These are phyloP conservation scores for Centropristis striata DNA, from an alignment of 2,113 vertebrate species.

Conservation along the genomic window DNA sequence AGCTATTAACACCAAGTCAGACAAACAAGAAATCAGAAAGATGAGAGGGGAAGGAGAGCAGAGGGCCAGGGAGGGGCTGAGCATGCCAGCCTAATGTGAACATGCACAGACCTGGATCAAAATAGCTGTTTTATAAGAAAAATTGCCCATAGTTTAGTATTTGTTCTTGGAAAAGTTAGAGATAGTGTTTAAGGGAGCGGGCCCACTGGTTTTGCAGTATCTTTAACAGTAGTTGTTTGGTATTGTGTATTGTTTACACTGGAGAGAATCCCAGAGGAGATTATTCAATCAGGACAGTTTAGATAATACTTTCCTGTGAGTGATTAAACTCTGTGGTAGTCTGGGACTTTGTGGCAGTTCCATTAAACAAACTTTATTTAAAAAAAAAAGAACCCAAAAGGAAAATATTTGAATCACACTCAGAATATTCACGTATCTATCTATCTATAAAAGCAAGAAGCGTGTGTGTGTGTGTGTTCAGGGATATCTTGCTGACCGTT, in stretches of 20 bases:
- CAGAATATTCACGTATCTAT: constrained; percentile 13
- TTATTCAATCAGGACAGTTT: constrained; percentile 43
- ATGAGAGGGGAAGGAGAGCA: constrained; percentile 33
- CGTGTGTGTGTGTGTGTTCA: too few species aligned
- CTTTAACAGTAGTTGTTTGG: constrained; percentile 5
- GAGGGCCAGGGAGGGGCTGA: constrained; percentile 7
- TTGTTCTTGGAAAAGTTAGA: neutral
- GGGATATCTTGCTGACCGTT: too few species aligned
- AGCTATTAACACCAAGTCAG: constrained; percentile 69
- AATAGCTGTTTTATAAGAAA: neutral
- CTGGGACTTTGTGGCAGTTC: constrained; percentile 31
- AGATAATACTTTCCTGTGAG: constrained; percentile 38
- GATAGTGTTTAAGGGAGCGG: neutral
- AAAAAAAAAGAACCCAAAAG: neutral
- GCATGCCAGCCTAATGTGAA: neutral
- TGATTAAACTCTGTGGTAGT: constrained; percentile 30
- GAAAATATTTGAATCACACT: neutral
- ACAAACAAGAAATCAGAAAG: constrained; percentile 65
- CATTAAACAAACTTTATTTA: constrained; percentile 36
- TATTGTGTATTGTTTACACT: constrained; percentile 18
- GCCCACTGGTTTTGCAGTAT: constrained; percentile 5
- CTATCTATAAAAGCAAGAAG: too few species aligned
- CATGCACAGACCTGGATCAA: neutral
- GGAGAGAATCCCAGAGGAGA: constrained; percentile 24
- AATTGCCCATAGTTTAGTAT: neutral